Evolutionary conservation across 2,113 vertebrate genomes (phyloP).

Genomic region (Pithys albifrons): DNA sequence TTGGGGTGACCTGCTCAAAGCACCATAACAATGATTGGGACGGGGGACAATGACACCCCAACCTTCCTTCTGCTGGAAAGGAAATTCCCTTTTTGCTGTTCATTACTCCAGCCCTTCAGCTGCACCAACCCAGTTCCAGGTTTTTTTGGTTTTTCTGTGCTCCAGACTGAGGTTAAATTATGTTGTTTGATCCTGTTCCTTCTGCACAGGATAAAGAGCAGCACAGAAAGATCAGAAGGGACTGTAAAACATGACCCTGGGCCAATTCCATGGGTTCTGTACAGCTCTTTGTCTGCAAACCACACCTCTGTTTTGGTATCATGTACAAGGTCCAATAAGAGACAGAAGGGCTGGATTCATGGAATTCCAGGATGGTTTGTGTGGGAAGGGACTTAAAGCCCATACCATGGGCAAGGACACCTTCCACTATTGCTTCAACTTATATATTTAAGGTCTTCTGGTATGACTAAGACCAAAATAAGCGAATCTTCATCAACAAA

Average conservation of each 20-base stretch:
- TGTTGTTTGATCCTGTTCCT: not conserved
- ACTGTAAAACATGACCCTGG: not conserved
- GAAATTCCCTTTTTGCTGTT: not conserved
- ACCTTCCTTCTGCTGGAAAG: not conserved
- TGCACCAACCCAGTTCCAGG: not conserved
- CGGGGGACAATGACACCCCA: not conserved
- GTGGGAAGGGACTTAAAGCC: not conserved
- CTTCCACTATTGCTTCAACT: not conserved
- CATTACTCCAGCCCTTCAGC: not conserved
- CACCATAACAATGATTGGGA: not conserved
- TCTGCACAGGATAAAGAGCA: not conserved
- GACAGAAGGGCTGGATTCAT: not conserved
- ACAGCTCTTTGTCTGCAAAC: not conserved
- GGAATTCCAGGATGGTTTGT: not conserved
- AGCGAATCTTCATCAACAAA: not conserved
- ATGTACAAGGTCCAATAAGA: not conserved
- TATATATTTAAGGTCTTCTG: not conserved
- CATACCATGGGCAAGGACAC: not conserved
- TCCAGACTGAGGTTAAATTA: not conserved
- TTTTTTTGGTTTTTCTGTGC: not conserved
- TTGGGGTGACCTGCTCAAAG: not conserved
- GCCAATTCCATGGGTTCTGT: not conserved
- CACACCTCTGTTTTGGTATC: not conserved
- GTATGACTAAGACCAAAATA: not conserved
- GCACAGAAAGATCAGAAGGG: not conserved